phyloP scores from a whole-genome alignment of 2,113 vertebrate genomes.

The Columba janthina region DNA sequence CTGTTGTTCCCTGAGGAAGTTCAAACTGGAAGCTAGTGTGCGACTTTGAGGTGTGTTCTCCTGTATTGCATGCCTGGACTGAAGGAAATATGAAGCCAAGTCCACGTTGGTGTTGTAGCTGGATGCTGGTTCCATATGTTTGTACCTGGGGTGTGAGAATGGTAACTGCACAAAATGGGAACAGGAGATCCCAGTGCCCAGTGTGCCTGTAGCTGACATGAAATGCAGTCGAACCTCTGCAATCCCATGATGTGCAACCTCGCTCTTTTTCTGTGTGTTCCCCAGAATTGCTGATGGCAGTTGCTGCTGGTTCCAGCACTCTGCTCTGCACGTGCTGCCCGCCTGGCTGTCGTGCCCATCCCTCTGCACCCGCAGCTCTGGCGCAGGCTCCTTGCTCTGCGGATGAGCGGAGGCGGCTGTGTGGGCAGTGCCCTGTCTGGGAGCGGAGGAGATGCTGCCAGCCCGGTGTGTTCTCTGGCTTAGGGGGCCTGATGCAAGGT shows the following conservation, averaged over 20 bases:
- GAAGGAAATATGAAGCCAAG: background rate
- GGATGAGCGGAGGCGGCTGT: background rate
- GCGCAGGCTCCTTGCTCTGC: background rate
- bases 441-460: background rate
- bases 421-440: rapidly evolving
- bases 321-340: background rate
- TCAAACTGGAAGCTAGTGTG: background rate
- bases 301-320: background rate
- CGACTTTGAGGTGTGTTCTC: background rate
- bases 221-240: background rate
- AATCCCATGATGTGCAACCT: background rate
- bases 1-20: background rate
- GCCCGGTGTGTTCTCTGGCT: background rate
- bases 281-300: background rate
- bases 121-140: rapidly evolving
- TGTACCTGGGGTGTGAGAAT: background rate
- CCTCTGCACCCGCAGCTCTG: background rate
- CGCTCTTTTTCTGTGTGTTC: background rate
- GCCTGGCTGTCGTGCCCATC: background rate
- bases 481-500: background rate
- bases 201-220: background rate
- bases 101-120: background rate
- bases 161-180: background rate
- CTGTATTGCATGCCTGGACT: background rate
- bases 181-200: background rate